Base-by-base conservation (phyloP, 2,888 invertebrate genomes). In the Drosophila aldrichi region DNA sequence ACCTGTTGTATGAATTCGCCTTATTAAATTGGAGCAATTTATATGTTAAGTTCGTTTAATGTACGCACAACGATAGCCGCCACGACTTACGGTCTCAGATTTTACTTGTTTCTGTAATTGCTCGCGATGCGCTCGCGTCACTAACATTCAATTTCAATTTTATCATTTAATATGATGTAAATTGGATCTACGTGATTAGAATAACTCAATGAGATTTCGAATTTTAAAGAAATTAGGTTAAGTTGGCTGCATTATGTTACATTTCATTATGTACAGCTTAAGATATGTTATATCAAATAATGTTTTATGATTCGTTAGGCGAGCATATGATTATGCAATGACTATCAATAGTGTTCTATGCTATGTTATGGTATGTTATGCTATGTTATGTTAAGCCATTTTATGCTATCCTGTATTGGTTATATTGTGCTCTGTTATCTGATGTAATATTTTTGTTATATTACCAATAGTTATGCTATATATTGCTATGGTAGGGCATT, bases 1-100 rank as follows among this genome's bases (percentile, higher is more conserved):
- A 51, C 62, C 64, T 64, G 62, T 64, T 64, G 38, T n/a, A 48
- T 16, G 59, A 40, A n/a, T 22, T 48, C 36, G 41, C 62, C 29
- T 29, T 20, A n/a, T 18, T 12, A 44, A 72, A 59, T 64, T 59
- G 58, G 16, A 43, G 43, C 54, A 71, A 48, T 71, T 59, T 63
- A 52, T 57, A 51, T 40, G 41, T 25, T 46, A 70, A 29, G 25
- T 22, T 29, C 14, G 22, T 10, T 43, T 44, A 67, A 67, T 43
- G 41, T 55, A 41, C 66, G 22, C 22, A 18, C 52, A 22, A 9
- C 20, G 12, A 25, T 34, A 16, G 38, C 38, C 38, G 4, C 16
- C 18, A 10, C 14, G 38, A 40, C 29, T 43, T 20, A 43, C 20
- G 20, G 56, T 10, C 20, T 18, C 14, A 2, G 14, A 41, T 29